These are phyloP conservation scores for Hydropsyche tenuis DNA, from an alignment of 1,140 invertebrate genomes.

Conservation along the genomic window DNA sequence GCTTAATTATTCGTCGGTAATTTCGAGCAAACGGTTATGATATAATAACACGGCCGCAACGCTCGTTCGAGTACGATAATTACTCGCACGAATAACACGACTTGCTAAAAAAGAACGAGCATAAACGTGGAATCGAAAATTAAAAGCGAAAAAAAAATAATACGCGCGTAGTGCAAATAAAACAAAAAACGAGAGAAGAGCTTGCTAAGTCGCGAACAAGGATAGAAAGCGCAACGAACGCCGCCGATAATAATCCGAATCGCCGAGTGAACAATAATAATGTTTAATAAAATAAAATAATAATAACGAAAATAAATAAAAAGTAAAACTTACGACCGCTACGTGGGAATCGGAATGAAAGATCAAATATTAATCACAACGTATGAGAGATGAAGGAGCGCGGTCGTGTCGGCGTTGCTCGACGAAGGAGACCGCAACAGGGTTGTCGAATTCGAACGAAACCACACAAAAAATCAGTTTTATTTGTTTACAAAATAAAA, in stretches of 20 bases:
- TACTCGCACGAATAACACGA: conserved; percentile 41
- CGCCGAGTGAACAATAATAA: conserved; percentile 6
- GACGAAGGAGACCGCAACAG: conserved; percentile 11
- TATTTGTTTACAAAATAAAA: too few relatives aligned
- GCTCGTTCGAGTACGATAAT: conserved; percentile 27
- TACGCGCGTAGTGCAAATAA: not conserved
- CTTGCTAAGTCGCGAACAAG: too few relatives aligned
- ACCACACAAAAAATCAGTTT: too few relatives aligned
- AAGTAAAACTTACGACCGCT: conserved; percentile 29
- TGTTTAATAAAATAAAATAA: conserved; percentile 1
- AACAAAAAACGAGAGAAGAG: too few relatives aligned
- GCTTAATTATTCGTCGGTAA: conserved; percentile 35
- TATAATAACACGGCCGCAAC: conserved; percentile 32
- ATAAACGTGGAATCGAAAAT: not conserved
- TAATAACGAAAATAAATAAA: conserved; percentile 19
- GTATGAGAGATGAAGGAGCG: conserved; percentile 27
- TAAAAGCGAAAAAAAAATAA: conserved; percentile 9
- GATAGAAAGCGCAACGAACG: not conserved
- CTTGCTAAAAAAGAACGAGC: not conserved
- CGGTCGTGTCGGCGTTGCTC: conserved; percentile 28
- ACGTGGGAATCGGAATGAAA: conserved; percentile 48
- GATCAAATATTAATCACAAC: conserved; percentile 49
- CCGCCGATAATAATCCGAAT: conserved; percentile 25
- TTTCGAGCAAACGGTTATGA: conserved; percentile 37
- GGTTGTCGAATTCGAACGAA: not conserved